Conservation (phyloP, 2,797 vertebrate genomes). For the Spea hammondii region DNA sequence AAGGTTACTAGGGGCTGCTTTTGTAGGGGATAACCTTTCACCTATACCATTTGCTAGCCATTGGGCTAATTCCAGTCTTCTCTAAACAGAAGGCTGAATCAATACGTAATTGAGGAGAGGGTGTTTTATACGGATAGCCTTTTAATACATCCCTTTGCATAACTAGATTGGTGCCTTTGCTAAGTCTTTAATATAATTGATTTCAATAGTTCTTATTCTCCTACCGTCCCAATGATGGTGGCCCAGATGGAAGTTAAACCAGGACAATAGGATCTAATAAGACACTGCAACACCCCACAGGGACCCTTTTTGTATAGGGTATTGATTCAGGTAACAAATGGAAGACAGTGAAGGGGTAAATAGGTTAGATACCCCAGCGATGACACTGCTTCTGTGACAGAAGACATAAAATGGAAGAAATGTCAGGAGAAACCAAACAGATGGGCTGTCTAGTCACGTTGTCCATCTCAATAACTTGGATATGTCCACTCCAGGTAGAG, state of each 20-base stretch:
- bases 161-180: not conserved
- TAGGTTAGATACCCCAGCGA: not conserved
- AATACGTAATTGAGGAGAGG: too few species aligned
- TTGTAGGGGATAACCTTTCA: too few species aligned
- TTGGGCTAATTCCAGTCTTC: too few species aligned
- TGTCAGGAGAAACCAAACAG: not conserved
- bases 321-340: not conserved
- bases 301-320: not conserved
- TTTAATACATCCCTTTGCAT: not conserved
- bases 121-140: too few species aligned
- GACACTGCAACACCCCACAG: not conserved
- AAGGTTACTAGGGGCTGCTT: too few species aligned
- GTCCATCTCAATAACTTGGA: too few species aligned
- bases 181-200: not conserved
- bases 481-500: too few species aligned
- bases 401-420: not conserved
- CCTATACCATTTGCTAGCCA: too few species aligned
- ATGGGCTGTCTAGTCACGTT: too few species aligned
- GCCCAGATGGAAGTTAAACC: not conserved
- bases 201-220: too few species aligned
- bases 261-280: not conserved
- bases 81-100: too few species aligned
- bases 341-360: not conserved
- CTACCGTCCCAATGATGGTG: too few species aligned
- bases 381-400: not conserved